A percentile compares a stretch with the other conserved stretches of the same genome.
Conservation (phyloP, 2,888 invertebrate species). For the Drosophila sordidapex region DNA sequence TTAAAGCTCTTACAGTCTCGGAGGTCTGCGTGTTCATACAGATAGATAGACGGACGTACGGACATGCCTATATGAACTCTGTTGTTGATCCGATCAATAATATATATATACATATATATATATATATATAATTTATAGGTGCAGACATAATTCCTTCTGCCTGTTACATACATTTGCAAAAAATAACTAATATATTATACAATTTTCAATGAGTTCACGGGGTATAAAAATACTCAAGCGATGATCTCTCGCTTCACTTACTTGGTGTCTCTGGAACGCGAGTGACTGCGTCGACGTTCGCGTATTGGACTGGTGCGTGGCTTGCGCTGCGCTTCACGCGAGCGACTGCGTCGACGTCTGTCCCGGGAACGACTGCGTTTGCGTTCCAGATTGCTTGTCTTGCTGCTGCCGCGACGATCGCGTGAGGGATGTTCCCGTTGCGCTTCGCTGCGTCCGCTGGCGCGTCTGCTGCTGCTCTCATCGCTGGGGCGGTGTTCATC, state of each 20-base stretch:
- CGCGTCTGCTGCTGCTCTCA: slow-evolving; percentile 40
- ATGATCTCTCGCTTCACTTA: slow-evolving; percentile 38
- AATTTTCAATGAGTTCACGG: background rate
- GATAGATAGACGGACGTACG: background rate
- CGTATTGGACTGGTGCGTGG: slow-evolving; percentile 75
- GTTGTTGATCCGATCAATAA: background rate
- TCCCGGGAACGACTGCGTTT: slow-evolving; percentile 70
- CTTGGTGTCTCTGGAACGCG: slow-evolving; percentile 81
- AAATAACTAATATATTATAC: background rate
- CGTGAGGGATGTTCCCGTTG: slow-evolving; percentile 78
- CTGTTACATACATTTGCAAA: background rate
- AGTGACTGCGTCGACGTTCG: slow-evolving; percentile 76
- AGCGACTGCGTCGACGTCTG: slow-evolving; percentile 70
- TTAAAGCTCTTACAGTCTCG: background rate
- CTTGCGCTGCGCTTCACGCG: slow-evolving; percentile 72
- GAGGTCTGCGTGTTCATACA: background rate
- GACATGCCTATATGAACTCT: background rate
- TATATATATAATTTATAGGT: background rate
- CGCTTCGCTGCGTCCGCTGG: slow-evolving; percentile 41
- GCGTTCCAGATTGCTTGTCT: slow-evolving; percentile 60
- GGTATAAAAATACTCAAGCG: background rate
- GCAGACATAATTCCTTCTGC: background rate
- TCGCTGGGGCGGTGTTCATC: slow-evolving; percentile 82
- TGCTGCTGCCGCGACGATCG: slow-evolving; percentile 62
- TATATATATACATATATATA: background rate